These are phyloP conservation scores for Sebastes wilsoni DNA, from an alignment of 2,797 vertebrate genomes.

Conservation along the genomic window DNA sequence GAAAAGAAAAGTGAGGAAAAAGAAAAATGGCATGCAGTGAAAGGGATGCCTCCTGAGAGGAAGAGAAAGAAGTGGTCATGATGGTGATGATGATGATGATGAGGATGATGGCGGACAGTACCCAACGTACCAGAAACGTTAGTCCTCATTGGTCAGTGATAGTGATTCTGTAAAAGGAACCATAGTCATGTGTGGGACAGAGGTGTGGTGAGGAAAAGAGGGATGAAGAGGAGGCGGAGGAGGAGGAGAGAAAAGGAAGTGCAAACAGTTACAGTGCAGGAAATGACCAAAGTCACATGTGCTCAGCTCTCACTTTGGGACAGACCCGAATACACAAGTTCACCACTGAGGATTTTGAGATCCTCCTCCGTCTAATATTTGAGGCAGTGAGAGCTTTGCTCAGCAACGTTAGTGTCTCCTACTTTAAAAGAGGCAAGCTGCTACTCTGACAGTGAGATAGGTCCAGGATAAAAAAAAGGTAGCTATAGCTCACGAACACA, in stretches of 20 bases:
- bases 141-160: slow-evolving; percentile 98
- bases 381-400: slow-evolving; percentile 50
- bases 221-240: slow-evolving; percentile 40
- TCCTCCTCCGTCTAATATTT: not conserved
- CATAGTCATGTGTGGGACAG: slow-evolving; percentile 87
- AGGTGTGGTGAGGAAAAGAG: slow-evolving; percentile 82
- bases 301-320: slow-evolving; percentile 53
- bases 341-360: not conserved
- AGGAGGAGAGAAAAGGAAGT: slow-evolving; percentile 78
- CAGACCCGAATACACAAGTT: not conserved
- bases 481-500: slow-evolving; percentile 52
- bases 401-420: slow-evolving; percentile 42
- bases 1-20: slow-evolving; percentile 32
- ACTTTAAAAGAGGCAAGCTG: slow-evolving; percentile 48
- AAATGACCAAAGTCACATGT: slow-evolving; percentile 56
- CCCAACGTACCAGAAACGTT: slow-evolving; percentile 91
- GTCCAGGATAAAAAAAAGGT: not conserved
- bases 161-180: slow-evolving; percentile 98
- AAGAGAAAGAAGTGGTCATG: slow-evolving; percentile 22
- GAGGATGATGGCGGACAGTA: slow-evolving; percentile 63
- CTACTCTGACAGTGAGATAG: slow-evolving; percentile 23
- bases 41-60: slow-evolving; percentile 37
- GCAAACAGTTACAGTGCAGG: slow-evolving; percentile 74
- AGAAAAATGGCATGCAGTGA: slow-evolving; percentile 77
- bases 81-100: not conserved